Conservation (phyloP, 2,113 vertebrate species). For the Leptodactylus fuscus region DNA sequence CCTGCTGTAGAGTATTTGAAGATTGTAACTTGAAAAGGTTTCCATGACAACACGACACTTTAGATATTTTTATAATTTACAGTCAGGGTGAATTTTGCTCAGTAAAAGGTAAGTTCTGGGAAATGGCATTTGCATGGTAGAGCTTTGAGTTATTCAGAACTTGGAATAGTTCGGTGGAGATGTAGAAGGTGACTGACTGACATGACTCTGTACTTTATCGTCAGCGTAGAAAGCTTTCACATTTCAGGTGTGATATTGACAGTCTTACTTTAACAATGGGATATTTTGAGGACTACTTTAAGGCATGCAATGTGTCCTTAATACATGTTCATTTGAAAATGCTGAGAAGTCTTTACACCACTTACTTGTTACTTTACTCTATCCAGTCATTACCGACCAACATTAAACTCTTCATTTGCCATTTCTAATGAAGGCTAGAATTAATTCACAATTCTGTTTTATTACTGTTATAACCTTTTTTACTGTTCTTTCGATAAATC, state of each 20-base stretch:
- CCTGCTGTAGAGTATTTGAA: background rate
- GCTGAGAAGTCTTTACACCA: too few relatives aligned
- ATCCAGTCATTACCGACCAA: too few relatives aligned
- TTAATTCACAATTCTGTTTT: too few relatives aligned
- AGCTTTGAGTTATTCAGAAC: background rate
- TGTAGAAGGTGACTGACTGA: background rate
- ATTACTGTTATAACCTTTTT: too few relatives aligned
- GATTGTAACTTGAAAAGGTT: background rate
- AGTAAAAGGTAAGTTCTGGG: background rate
- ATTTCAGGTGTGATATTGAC: background rate
- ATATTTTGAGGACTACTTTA: background rate
- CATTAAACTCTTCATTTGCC: too few relatives aligned
- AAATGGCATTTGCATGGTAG: background rate
- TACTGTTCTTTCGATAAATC: too few relatives aligned
- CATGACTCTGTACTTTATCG: background rate
- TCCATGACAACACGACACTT: background rate
- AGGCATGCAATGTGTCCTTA: too few relatives aligned
- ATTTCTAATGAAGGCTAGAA: too few relatives aligned
- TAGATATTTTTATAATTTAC: conserved; percentile 7
- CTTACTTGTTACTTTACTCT: too few relatives aligned
- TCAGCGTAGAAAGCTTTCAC: background rate
- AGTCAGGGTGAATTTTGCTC: background rate
- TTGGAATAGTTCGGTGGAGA: background rate
- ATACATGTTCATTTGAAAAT: too few relatives aligned
- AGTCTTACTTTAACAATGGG: background rate